Conservation (phyloP, 2,888 invertebrate genomes). For the Cremastinae sp. region DNA sequence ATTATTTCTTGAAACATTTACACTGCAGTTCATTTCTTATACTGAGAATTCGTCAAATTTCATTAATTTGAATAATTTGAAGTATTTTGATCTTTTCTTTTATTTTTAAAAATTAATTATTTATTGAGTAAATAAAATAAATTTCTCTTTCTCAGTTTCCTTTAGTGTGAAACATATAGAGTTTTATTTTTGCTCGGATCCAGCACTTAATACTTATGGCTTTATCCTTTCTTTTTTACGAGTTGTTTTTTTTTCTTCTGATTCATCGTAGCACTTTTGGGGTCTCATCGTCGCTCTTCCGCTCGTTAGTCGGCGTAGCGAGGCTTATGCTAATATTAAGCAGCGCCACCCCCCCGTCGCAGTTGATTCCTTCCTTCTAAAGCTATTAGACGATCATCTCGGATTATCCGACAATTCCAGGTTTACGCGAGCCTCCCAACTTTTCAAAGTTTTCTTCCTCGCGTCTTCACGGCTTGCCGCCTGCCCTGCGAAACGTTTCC, state of each 20-base stretch:
- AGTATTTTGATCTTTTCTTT: no score
- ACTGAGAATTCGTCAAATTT: no score
- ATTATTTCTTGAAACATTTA: no score
- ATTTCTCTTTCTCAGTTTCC: no score
- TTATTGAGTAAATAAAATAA: no score
- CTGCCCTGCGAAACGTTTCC: neutral
- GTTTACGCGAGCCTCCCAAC: conserved; percentile 75
- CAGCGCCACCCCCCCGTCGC: conserved; percentile 70
- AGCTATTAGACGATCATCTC: conserved; percentile 80
- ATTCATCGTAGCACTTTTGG: conserved; percentile 77
- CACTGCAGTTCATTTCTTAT: no score
- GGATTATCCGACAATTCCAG: conserved; percentile 78
- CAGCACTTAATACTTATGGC: conserved; percentile 45
- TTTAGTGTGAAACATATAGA: conserved; percentile 20
- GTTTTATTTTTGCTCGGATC: conserved; percentile 4
- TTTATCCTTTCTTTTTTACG: conserved; percentile 40
- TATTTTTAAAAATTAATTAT: no score
- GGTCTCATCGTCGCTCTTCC: conserved; percentile 72
- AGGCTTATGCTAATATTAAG: conserved; percentile 79
- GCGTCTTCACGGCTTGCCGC: neutral
- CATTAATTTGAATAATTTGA: no score
- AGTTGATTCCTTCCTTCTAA: conserved; percentile 78
- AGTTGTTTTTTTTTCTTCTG: conserved; percentile 62
- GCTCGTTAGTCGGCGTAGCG: conserved; percentile 75
- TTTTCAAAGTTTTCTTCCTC: conserved; percentile 79